Evolutionary conservation across 2,888 invertebrate genomes (phyloP), one percentile per base, ranked within the genome.

Genomic region (Cetonia aurata): DNA sequence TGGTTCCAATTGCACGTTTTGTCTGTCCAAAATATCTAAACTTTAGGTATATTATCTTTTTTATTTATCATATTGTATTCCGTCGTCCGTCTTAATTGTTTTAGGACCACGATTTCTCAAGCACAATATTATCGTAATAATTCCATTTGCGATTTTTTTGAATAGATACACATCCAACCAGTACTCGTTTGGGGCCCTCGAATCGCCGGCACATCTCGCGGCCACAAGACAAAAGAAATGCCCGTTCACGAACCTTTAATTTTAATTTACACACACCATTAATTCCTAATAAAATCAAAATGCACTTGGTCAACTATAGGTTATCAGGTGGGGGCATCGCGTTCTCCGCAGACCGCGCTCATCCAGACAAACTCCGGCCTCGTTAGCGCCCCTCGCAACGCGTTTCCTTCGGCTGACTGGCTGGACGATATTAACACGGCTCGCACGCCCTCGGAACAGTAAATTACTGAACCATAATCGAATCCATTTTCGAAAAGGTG

Each of bases 401-500:
- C 48, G 56, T 4, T 17, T 31, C 44, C 48, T 66, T 60, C 41
- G n/a, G 59, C 65, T 69, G 75, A 71, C 37, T 76, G 60, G 72
- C 75, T 75, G 77, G 72, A 77, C 72, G 75, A 78, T 80, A 79
- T 80, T 80, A 80, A 79, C 79, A 77, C 78, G 77, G 74, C 77
- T 78, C 75, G 77, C 80, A 79, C 80, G 80, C 80, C 80, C 80
- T 76, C 79, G 74, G 56, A 67, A 78, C 79, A 77, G 78, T 80
- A 81, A 80, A 81, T 80, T 79, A 81, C 79, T 76, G 75, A 78
- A 78, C 78, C 77, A 78, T 82, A 82, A 82, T 82, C 82, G 81
- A 82, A 81, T 82, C 80, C 80, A 79, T 81, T 81, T 81, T 80
- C 79, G 77, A 79, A 80, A 80, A 82, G 82, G 82, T 81, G 82